phyloP scores from a whole-genome alignment of 1,140 invertebrate species.

The Zaprionus camerounensis region DNA sequence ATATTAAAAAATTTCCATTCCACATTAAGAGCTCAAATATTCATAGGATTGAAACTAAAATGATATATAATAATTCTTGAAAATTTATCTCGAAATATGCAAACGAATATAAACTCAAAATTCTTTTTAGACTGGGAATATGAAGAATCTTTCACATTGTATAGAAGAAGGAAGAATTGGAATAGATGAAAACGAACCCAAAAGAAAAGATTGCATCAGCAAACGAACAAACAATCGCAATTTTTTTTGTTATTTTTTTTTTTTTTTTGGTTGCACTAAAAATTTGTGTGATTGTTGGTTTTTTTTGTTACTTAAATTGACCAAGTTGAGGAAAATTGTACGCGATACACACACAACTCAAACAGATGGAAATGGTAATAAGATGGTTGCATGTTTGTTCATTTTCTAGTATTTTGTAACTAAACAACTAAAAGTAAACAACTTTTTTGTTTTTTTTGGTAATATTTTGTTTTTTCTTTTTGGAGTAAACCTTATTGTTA shows the following conservation, averaged over 20 bases:
- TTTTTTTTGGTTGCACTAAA: slow-evolving; percentile 32
- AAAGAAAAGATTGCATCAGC: slow-evolving; percentile 68
- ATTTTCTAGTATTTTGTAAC: slow-evolving; percentile 74
- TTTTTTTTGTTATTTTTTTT: slow-evolving; percentile 45
- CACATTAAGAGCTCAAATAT: slow-evolving; percentile 70
- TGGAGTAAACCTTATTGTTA: slow-evolving; percentile 64
- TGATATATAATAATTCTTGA: slow-evolving; percentile 12
- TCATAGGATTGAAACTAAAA: slow-evolving; percentile 23
- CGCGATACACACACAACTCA: slow-evolving; percentile 70
- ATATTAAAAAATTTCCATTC: slow-evolving; percentile 59
- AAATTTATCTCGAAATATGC: slow-evolving; percentile 25
- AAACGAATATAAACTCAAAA: slow-evolving; percentile 13
- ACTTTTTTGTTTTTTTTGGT: slow-evolving; percentile 49
- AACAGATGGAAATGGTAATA: slow-evolving; percentile 63
- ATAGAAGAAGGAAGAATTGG: slow-evolving; percentile 12
- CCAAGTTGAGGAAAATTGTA: slow-evolving; percentile 49
- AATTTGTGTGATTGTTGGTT: slow-evolving; percentile 20
- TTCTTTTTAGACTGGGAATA: slow-evolving; percentile 1
- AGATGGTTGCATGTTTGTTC: slow-evolving; percentile 78
- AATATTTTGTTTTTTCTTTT: slow-evolving; percentile 39
- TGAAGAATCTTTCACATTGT: slow-evolving; percentile 2
- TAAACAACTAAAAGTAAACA: slow-evolving; percentile 79
- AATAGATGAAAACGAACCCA: slow-evolving; percentile 31
- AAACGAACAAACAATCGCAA: slow-evolving; percentile 73
- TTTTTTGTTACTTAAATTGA: slow-evolving; percentile 39